Evolutionary conservation across 1,140 invertebrate species (phyloP).

Genomic region (Phenacoccus solenopsis): DNA sequence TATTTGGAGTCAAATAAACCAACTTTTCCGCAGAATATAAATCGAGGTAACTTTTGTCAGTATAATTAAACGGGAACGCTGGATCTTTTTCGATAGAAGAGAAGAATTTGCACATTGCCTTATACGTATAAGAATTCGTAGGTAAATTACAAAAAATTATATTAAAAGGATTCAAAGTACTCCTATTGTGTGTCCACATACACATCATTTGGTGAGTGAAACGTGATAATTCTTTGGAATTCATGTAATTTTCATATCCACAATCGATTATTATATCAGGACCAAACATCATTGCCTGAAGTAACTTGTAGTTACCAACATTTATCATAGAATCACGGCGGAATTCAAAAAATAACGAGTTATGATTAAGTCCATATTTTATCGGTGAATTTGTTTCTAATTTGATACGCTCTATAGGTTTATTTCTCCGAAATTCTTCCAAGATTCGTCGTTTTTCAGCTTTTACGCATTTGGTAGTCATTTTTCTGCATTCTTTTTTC

Average conservation of each 20-base stretch:
- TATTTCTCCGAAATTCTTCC: constrained; percentile 19
- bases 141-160: constrained; percentile 60
- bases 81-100: constrained; percentile 51
- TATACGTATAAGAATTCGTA: constrained; percentile 36
- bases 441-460: constrained; percentile 15
- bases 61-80: constrained; percentile 60
- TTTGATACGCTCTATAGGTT: not conserved
- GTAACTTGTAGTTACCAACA: not conserved
- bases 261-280: constrained; percentile 67
- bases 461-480: constrained; percentile 23
- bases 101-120: constrained; percentile 36
- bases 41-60: constrained; percentile 62
- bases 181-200: constrained; percentile 53
- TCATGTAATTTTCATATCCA: constrained; percentile 65
- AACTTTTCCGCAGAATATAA: constrained; percentile 64
- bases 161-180: constrained; percentile 57
- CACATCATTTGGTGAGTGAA: constrained; percentile 59
- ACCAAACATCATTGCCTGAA: constrained; percentile 50
- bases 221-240: constrained; percentile 46
- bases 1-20: constrained; percentile 77
- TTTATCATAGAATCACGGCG: not conserved
- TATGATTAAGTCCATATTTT: constrained; percentile 10
- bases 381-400: not conserved
- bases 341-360: constrained; percentile 23
- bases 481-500: constrained; percentile 26